Base-by-base conservation (phyloP, 2,888 invertebrate genomes). In the Stenurella melanura region DNA sequence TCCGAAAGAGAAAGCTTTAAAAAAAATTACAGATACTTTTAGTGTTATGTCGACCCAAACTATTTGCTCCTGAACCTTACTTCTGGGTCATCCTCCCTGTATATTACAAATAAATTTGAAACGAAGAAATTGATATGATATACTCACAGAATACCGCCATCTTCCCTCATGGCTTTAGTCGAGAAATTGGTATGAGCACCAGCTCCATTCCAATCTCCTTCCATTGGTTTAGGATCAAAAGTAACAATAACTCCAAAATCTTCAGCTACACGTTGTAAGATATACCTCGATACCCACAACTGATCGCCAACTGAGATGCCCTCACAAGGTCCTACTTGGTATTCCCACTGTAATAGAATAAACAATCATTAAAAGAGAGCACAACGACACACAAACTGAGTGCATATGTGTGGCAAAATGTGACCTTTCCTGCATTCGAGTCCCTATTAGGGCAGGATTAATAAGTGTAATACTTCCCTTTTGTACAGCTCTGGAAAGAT, bases 161-260 rank as follows among this genome's bases (percentile, higher is more conserved):
- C 95, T 63, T 95, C 94, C 71, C 98, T 92, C 98, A 98, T 99
- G 58, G 92, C 91, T 87, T 95, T 94, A 0, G 98, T 99, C 11
- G 98, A 98, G 91, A 97, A 98, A 90, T 99, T 99, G 75, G 96
- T 96, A 88, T 99, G 98, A 0, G 97, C 98, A 0, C 98, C 98
- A 64, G 98, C 97, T 5, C 98, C 98, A 88, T 98, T 98, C 98
- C 98, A 98, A 88, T 96, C 95, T 34, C 96, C 95, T 19, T 92
- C 91, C 91, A 95, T 93, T 1, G 95, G 95, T 87, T 95, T 95
- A 1, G 95, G 95, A 85, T 96, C 95, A 77, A 95, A 89, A 0
- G 94, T 93, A 0, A 94, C 94, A 42, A 95, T 93, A 57, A 96
- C 94, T 7, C 97, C 97, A 89, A 95, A 97, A 87, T 97, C 97